A percentile compares a stretch with the other conserved stretches of the same genome.
phyloP scores from a whole-genome alignment of 2,797 vertebrate genomes.

The Platalea minor region DNA sequence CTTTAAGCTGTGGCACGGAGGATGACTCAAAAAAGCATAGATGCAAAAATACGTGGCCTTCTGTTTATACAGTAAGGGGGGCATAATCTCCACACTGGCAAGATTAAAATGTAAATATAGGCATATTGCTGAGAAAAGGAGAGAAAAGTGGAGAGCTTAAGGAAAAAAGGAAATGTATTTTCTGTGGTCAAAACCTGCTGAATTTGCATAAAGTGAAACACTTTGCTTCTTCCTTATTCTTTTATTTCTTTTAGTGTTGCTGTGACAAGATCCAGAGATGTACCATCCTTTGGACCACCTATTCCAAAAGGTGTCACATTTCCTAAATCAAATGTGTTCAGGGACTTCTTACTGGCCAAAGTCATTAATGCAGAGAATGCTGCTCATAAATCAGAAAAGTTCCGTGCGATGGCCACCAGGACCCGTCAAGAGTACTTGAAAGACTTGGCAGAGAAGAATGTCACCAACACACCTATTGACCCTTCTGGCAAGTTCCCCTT shows the following conservation, averaged over 20 bases:
- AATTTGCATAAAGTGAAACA: background rate
- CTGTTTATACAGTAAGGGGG: background rate
- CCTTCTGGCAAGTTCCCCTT: slow-evolving; percentile 94
- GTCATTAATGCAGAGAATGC: slow-evolving; percentile 97
- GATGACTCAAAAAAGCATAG: background rate
- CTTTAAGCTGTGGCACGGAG: background rate
- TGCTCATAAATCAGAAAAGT: slow-evolving; percentile 96
- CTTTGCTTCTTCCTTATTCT: background rate
- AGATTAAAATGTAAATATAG: background rate
- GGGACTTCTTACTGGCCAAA: slow-evolving; percentile 97
- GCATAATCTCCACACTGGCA: background rate
- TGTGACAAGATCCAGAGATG: slow-evolving; percentile 94
- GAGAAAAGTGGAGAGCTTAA: background rate
- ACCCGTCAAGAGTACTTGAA: slow-evolving; percentile 96
- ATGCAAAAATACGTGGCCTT: background rate
- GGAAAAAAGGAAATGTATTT: background rate
- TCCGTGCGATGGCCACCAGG: slow-evolving; percentile 94
- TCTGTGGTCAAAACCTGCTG: background rate
- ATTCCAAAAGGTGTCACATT: slow-evolving; percentile 95
- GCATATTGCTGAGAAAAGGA: background rate
- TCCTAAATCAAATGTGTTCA: slow-evolving; percentile 96
- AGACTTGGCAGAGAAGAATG: slow-evolving; percentile 94
- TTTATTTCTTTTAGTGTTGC: slow-evolving; percentile 83
- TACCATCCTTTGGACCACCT: slow-evolving; percentile 93
- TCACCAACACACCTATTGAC: slow-evolving; percentile 93